A percentile compares a stretch with the other conserved stretches of the same genome.
Evolutionary conservation across 2,797 vertebrate genomes (phyloP).

Genomic region (Gastrophryne carolinensis): DNA sequence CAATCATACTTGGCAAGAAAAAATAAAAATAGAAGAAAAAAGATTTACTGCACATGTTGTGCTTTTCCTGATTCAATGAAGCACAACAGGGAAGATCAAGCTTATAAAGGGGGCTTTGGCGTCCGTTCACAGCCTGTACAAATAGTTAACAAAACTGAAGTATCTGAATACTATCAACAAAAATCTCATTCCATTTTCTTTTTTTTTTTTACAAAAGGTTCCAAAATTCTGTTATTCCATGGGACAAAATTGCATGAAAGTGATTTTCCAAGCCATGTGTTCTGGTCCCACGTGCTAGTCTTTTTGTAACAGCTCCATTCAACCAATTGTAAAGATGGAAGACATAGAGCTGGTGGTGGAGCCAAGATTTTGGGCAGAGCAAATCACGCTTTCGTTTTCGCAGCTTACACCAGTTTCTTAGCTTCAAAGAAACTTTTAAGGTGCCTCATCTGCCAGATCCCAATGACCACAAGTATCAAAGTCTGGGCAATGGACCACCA

Average conservation of each 20-base stretch:
- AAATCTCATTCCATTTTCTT: constrained; percentile 39
- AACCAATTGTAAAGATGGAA: constrained; percentile 53
- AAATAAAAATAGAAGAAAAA: neutral
- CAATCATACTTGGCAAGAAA: neutral
- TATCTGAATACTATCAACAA: neutral
- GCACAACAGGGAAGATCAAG: neutral
- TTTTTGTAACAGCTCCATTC: constrained; percentile 52
- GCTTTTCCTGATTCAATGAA: neutral
- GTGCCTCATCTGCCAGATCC: constrained; percentile 93
- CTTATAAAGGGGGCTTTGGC: neutral
- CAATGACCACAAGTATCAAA: constrained; percentile 87
- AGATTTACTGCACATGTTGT: neutral
- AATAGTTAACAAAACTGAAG: neutral
- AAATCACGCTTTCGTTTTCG: neutral
- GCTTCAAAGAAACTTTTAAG: constrained; percentile 95
- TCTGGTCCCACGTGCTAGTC: constrained; percentile 9
- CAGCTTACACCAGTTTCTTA: constrained; percentile 85
- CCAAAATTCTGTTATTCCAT: constrained; percentile 11
- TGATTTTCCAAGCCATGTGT: constrained; percentile 2
- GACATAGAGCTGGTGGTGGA: constrained; percentile 4
- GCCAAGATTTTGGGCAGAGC: constrained; percentile 21
- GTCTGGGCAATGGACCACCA: constrained; percentile 96
- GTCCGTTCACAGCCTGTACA: neutral
- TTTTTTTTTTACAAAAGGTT: constrained; percentile 21
- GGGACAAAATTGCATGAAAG: neutral